Conservation (phyloP, 2,113 vertebrate species). For the Mobula hypostoma region DNA sequence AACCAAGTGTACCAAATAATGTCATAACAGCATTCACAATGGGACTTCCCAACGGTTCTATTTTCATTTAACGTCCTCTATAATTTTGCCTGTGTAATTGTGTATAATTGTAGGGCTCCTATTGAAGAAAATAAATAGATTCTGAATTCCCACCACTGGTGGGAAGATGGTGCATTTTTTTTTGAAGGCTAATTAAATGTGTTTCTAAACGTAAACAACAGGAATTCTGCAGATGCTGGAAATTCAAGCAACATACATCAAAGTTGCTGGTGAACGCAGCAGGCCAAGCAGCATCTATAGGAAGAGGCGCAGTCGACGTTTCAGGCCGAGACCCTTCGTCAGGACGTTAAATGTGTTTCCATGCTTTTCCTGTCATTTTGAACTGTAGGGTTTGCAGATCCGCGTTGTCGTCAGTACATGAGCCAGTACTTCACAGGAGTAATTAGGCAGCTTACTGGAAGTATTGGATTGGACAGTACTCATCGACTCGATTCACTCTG, state of each 20-base stretch:
- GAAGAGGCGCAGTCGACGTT: too few relatives aligned
- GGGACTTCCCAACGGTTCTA: background rate
- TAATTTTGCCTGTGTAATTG: slow-evolving; percentile 35
- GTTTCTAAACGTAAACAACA: too few relatives aligned
- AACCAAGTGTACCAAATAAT: slow-evolving; percentile 28
- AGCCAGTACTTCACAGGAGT: too few relatives aligned
- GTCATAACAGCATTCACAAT: slow-evolving; percentile 26
- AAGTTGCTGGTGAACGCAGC: too few relatives aligned
- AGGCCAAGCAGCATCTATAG: too few relatives aligned
- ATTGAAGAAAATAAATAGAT: slow-evolving; percentile 26
- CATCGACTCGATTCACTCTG: background rate
- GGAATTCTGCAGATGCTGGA: too few relatives aligned
- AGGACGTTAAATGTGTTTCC: background rate
- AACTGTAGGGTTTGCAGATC: background rate
- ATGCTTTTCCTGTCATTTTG: background rate
- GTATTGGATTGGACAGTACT: background rate
- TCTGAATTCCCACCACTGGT: background rate
- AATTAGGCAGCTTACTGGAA: background rate
- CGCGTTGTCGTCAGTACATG: background rate
- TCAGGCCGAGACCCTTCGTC: too few relatives aligned
- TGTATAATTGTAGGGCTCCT: slow-evolving; percentile 28
- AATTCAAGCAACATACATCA: too few relatives aligned
- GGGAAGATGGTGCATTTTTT: background rate
- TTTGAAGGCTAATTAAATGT: background rate
- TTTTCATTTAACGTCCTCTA: slow-evolving; percentile 1